phyloP scores from a whole-genome alignment of 2,113 vertebrate genomes.

The Cochlearius cochlearius region DNA sequence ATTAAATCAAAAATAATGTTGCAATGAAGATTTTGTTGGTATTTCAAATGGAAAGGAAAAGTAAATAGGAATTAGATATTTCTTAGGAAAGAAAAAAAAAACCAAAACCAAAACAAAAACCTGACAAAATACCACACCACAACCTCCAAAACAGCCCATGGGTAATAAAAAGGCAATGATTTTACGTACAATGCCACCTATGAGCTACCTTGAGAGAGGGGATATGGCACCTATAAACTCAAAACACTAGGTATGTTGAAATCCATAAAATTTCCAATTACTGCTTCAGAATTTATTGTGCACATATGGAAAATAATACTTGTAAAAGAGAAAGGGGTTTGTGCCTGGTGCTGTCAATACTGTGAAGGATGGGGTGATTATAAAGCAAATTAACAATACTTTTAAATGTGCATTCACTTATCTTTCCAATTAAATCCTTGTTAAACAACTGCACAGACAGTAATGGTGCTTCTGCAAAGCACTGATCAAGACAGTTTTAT shows the following conservation, averaged over 20 bases:
- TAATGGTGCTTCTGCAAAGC: constrained; percentile 85
- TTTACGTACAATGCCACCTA: constrained; percentile 26
- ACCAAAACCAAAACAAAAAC: not conserved
- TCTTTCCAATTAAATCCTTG: constrained; percentile 92
- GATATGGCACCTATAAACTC: constrained; percentile 69
- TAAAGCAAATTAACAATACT: constrained; percentile 91
- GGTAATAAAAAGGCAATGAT: not conserved
- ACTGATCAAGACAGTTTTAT: constrained; percentile 89
- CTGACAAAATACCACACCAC: not conserved
- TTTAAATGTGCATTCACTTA: constrained; percentile 92
- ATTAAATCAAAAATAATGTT: constrained; percentile 33
- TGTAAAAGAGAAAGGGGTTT: constrained; percentile 84
- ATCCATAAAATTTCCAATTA: constrained; percentile 86
- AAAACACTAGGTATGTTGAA: constrained; percentile 72
- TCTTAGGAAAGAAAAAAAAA: not conserved
- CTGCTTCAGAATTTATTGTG: constrained; percentile 81
- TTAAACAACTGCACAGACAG: constrained; percentile 89
- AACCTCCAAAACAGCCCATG: not conserved
- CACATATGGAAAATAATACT: constrained; percentile 89
- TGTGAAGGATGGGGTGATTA: constrained; percentile 90
- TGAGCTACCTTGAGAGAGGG: constrained; percentile 62
- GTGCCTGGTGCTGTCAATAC: constrained; percentile 86
- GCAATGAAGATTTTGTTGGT: not conserved
- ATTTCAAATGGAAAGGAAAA: constrained; percentile 18
- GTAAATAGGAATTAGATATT: not conserved